A percentile compares a stretch with the other conserved stretches of the same genome.
phyloP scores from a whole-genome alignment of 2,113 vertebrate species.

The Pterocles burchelli region DNA sequence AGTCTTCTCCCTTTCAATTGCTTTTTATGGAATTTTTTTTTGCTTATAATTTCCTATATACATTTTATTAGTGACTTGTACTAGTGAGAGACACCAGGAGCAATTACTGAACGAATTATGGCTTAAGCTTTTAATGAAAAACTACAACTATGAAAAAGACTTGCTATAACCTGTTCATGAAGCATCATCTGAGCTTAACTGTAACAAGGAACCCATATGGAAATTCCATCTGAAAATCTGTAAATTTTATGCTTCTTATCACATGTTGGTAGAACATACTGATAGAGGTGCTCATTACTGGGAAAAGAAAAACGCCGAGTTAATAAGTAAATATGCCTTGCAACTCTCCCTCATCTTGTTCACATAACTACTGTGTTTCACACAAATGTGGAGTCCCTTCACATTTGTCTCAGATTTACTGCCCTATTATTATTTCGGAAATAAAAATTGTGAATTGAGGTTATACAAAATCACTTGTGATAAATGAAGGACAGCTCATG shows the following conservation, averaged over 20 bases:
- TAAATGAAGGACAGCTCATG: not conserved
- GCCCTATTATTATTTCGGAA: not conserved
- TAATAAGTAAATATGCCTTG: not conserved
- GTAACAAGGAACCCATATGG: not conserved
- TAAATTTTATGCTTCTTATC: not conserved
- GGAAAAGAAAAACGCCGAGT: not conserved
- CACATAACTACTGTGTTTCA: not conserved
- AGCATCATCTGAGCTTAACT: not conserved
- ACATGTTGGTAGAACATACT: not conserved
- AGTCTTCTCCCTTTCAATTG: constrained; percentile 29
- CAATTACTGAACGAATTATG: not conserved
- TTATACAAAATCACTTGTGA: not conserved
- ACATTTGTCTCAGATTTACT: not conserved
- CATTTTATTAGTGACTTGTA: not conserved
- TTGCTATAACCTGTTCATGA: not conserved
- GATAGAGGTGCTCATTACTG: not conserved
- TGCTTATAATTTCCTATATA: not conserved
- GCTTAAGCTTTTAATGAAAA: not conserved
- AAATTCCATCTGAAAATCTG: not conserved
- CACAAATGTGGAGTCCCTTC: not conserved
- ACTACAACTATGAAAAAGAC: not conserved
- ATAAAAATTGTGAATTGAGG: not conserved
- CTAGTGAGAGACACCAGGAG: not conserved
- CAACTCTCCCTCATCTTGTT: not conserved
- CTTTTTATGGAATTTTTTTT: not conserved